Conservation (phyloP, 2,888 invertebrate genomes). For the Thymelicus sylvestris region DNA sequence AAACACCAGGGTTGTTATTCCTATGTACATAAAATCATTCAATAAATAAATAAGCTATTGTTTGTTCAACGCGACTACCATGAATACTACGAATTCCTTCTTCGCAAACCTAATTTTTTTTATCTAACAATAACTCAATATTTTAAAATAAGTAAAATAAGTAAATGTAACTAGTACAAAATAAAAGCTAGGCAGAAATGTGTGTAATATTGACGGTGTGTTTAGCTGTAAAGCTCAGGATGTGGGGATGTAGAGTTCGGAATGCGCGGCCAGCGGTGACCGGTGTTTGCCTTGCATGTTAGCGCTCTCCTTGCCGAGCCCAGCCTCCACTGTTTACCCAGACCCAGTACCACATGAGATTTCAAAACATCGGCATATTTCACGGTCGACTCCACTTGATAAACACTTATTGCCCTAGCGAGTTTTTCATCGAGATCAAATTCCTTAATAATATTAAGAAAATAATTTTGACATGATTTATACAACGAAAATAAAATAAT, state of each 20-base stretch:
- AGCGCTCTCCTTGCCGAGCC: slow-evolving; percentile 66
- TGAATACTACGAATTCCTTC: no score
- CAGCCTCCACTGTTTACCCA: slow-evolving; percentile 39
- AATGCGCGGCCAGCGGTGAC: slow-evolving; percentile 52
- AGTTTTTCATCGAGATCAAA: no score
- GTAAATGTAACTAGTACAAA: not conserved
- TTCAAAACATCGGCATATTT: slow-evolving; percentile 9
- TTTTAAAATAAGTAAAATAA: no score
- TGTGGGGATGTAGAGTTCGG: slow-evolving; percentile 63
- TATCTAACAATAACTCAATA: no score
- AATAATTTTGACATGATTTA: no score
- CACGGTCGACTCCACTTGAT: not conserved
- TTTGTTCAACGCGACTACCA: no score
- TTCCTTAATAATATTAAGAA: no score
- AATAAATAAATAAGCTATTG: no score
- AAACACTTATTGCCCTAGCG: not conserved
- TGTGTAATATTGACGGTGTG: slow-evolving; percentile 49
- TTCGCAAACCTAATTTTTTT: not conserved
- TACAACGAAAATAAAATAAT: no score
- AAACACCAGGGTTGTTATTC: no score
- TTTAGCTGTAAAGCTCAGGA: slow-evolving; percentile 70
- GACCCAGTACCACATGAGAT: slow-evolving; percentile 27
- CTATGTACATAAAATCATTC: no score
- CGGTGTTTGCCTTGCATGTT: slow-evolving; percentile 72
- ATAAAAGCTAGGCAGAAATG: slow-evolving; percentile 32